Conservation (phyloP, 2,797 vertebrate species). For the Leptoclinus maculatus region DNA sequence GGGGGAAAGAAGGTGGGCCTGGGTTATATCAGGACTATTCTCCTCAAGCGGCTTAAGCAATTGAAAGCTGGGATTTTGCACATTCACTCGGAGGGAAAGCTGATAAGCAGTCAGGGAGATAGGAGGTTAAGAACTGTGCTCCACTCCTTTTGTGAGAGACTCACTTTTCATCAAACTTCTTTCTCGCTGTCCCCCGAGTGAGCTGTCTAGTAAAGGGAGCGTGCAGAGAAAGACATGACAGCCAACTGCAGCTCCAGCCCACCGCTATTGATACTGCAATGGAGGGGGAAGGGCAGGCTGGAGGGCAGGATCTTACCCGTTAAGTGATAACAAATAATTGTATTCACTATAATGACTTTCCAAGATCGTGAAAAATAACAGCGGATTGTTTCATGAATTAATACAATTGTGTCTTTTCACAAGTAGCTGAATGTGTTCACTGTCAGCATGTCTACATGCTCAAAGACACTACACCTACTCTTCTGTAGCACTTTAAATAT, state of each 20-base stretch:
- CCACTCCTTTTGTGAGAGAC: constrained; percentile 52
- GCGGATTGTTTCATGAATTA: not conserved
- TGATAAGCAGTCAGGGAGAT: constrained; percentile 87
- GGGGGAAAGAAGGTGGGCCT: constrained; percentile 41
- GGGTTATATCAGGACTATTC: constrained; percentile 59
- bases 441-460: not conserved
- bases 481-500: not conserved
- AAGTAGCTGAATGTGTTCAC: constrained; percentile 1
- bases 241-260: constrained; percentile 14
- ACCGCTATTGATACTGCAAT: constrained; percentile 22
- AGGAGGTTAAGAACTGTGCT: constrained; percentile 67
- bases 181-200: constrained; percentile 84
- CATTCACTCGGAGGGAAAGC: constrained; percentile 71
- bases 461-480: not conserved
- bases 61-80: constrained; percentile 73
- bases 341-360: not conserved
- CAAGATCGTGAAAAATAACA: not conserved
- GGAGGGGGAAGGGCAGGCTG: not conserved
- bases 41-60: constrained; percentile 67
- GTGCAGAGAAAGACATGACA: constrained; percentile 27
- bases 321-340: not conserved
- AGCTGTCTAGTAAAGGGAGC: constrained; percentile 64
- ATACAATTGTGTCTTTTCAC: not conserved
- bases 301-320: not conserved
- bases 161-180: constrained; percentile 63